Conservation (phyloP, 2,888 invertebrate genomes). For the Cephus sareptanus region DNA sequence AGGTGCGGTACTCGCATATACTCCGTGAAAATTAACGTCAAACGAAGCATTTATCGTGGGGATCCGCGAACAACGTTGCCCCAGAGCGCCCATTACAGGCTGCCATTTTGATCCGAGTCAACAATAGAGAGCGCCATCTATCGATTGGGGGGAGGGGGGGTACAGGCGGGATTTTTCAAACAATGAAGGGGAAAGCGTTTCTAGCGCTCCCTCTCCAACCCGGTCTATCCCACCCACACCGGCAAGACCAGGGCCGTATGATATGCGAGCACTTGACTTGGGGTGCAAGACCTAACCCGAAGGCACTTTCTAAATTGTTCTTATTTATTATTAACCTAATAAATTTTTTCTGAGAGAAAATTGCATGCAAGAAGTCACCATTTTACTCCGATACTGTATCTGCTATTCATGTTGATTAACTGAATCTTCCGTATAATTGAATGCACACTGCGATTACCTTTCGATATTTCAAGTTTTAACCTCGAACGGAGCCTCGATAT, state of each 20-base stretch:
- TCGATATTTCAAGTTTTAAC: background rate
- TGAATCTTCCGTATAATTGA: background rate
- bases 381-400: background rate
- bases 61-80: constrained; percentile 43
- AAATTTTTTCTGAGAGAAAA: background rate
- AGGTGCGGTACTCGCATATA: constrained; percentile 20
- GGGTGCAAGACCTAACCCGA: background rate
- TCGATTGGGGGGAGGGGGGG: constrained; percentile 47
- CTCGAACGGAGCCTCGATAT: background rate
- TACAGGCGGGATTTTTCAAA: constrained; percentile 44
- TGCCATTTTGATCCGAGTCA: constrained; percentile 63
- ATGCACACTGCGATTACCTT: background rate
- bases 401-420: background rate
- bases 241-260: background rate
- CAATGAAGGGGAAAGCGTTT: constrained; percentile 35
- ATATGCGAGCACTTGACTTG: background rate
- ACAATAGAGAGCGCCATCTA: constrained; percentile 77
- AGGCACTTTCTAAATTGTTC: background rate
- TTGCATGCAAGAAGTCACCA: background rate
- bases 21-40: constrained; percentile 30
- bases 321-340: background rate
- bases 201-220: constrained; percentile 19
- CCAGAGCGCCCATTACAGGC: constrained; percentile 51
- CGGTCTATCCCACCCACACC: constrained; percentile 17
- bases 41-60: constrained; percentile 41